A percentile compares a stretch with the other conserved stretches of the same genome.
Evolutionary conservation across 2,113 vertebrate genomes (phyloP).

Genomic region (Chionomys nivalis): DNA sequence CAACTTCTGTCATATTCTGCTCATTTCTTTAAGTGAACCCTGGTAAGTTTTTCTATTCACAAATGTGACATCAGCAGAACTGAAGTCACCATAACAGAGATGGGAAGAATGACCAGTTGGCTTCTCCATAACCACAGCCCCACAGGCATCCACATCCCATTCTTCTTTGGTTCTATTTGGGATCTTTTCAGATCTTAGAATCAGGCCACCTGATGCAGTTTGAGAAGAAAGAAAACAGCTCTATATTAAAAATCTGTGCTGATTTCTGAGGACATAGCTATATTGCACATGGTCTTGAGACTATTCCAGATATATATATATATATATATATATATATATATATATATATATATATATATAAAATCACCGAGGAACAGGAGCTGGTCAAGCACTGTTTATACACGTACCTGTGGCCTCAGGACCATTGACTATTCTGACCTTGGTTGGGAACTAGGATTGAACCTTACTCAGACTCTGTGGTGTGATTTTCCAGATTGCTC

Average conservation of each 20-base stretch:
- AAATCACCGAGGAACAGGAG: rapidly evolving
- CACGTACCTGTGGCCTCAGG: neutral
- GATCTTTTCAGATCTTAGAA: neutral
- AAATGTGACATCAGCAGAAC: neutral
- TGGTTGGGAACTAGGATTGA: neutral
- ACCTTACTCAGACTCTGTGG: neutral
- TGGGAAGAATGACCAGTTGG: neutral
- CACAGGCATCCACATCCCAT: neutral
- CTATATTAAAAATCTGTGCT: neutral
- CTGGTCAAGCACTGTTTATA: neutral
- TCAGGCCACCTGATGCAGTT: neutral
- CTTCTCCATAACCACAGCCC: neutral
- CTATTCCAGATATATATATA: too few species aligned
- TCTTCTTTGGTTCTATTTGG: neutral
- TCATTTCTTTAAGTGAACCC: neutral
- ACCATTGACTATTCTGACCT: neutral
- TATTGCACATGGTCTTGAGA: neutral
- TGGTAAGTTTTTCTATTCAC: neutral
- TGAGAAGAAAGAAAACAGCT: neutral
- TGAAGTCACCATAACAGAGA: neutral
- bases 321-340: too few species aligned
- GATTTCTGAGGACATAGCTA: neutral
- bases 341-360: too few species aligned
- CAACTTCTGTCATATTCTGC: neutral
- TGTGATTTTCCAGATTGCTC: neutral